Evolutionary conservation across 2,797 vertebrate genomes (phyloP), one percentile per base, ranked within the genome.

Genomic region (Cercopithecus mitis): DNA sequence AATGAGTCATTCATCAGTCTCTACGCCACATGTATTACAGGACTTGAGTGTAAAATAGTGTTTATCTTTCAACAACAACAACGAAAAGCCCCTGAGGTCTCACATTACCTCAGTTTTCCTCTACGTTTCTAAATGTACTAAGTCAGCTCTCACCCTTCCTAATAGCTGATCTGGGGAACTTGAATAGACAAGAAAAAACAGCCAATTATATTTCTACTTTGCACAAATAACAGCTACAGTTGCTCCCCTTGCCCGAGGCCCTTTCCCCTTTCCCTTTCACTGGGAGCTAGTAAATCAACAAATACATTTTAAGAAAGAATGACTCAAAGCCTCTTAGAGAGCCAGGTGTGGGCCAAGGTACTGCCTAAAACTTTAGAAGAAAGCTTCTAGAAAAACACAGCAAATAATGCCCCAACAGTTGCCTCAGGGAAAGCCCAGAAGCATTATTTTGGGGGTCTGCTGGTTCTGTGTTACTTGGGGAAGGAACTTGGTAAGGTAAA

Each of bases 1-100:
- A 96, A 89, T 97, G 97, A 98, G 77, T 98, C 97, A 93, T 5
- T 17, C 76, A 93, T 90, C 43, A 95, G 55, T 92, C 75, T 5
- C 19, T 86, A 61, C 39, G 82, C 58, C 64, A 70, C 84, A 52
- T 92, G 77, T 93, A 20, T 91, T 91, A 90, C n/a, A 52, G 30
- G 80, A 67, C 80, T 96, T 95, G 84, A 98, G 88, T 91, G 93
- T 0, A 0, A 92, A 91, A 61, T 86, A 58, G 14, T 96, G 95
- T 96, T 96, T 97, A 92, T 95, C 82, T 97, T 97, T 94, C 88
- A 95, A 72, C 0, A 27, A 76, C 55, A 89, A 57, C 0, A 13
- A 86, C 7, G 61, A 91, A 94, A 98, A 94, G 79, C 81, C 92
- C 93, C 92, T 96, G 45, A 52, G 57, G 88, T 97, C 91, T 80